Conservation (phyloP, 2,888 invertebrate species). For the Camponotus fellah region DNA sequence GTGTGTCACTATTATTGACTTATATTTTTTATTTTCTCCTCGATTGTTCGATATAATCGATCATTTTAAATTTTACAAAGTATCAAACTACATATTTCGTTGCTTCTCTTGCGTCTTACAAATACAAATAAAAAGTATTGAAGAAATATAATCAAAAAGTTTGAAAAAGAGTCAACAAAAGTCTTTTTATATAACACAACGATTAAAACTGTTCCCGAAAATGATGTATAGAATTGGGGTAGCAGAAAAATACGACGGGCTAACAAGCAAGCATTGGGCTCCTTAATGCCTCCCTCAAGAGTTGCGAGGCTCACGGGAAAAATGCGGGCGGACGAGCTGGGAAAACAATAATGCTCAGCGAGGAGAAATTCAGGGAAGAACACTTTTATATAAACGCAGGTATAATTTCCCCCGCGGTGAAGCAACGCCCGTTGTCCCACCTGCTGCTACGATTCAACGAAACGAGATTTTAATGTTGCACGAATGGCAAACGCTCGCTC, state of each 20-base stretch:
- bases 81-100: neutral
- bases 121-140: neutral
- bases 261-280: conserved; percentile 16
- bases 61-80: neutral
- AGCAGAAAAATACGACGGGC: conserved; percentile 14
- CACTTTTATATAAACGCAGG: conserved; percentile 44
- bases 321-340: conserved; percentile 20
- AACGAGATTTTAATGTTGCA: conserved; percentile 58
- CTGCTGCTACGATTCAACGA: conserved; percentile 46
- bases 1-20: neutral
- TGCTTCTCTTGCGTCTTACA: neutral
- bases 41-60: neutral
- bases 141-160: neutral
- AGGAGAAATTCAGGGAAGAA: conserved; percentile 47
- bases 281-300: conserved; percentile 41
- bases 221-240: neutral
- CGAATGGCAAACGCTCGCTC: conserved; percentile 38
- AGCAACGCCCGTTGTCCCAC: conserved; percentile 41
- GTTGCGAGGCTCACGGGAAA: conserved; percentile 20
- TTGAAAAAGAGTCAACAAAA: neutral
- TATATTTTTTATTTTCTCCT: neutral
- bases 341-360: conserved; percentile 51
- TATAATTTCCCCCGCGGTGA: conserved; percentile 47
- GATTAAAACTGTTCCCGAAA: neutral
- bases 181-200: neutral